Percentiles rank a stretch among this genome's conserved stretches.
Conservation (phyloP, 2,888 invertebrate genomes). For the Leptura quadrifasciata region DNA sequence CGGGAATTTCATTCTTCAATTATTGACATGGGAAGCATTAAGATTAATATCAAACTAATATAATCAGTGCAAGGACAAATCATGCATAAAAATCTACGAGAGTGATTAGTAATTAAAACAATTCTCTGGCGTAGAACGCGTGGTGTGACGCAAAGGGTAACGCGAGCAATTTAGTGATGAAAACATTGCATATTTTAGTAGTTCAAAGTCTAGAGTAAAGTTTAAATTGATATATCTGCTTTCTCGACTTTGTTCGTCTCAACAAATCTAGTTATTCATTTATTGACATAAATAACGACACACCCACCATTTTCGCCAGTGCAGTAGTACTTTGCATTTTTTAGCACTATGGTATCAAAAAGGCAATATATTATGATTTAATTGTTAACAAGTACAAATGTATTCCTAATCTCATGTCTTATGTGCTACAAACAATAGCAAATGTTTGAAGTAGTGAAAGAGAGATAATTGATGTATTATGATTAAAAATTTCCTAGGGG, state of each 20-base stretch:
- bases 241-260: background rate
- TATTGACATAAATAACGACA: background rate
- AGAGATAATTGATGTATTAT: too few species aligned
- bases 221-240: constrained; percentile 11
- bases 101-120: background rate
- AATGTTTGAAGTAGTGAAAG: too few species aligned
- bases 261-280: background rate
- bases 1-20: background rate
- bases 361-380: too few species aligned
- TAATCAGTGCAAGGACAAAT: constrained; percentile 27
- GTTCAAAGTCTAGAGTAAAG: constrained; percentile 29
- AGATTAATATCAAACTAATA: constrained; percentile 24
- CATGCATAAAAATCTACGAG: constrained; percentile 24
- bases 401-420: too few species aligned
- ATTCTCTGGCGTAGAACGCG: background rate
- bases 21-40: constrained; percentile 1
- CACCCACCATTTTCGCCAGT: background rate
- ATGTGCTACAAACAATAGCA: too few species aligned
- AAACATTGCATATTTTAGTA: constrained; percentile 17
- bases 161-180: background rate
- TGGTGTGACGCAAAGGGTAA: background rate
- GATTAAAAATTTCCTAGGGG: too few species aligned
- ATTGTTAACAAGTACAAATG: too few species aligned
- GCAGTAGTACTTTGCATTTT: background rate
- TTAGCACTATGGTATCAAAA: too few species aligned